phyloP scores from a whole-genome alignment of 1,140 invertebrate genomes.

The Pemphigus obesinymphae region DNA sequence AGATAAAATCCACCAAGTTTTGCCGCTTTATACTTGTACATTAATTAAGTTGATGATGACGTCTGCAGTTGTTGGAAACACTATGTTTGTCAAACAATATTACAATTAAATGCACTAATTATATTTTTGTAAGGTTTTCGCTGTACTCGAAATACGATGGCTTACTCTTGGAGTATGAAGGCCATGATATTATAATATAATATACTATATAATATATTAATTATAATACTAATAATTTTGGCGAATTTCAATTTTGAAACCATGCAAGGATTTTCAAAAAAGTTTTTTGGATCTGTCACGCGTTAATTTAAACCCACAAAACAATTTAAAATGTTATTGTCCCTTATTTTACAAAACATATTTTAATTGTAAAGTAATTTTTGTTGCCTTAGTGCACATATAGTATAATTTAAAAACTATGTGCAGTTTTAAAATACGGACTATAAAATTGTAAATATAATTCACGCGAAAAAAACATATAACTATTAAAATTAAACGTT shows the following conservation, averaged over 20 bases:
- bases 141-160: neutral
- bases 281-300: neutral
- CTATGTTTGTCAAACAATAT: conserved; percentile 24
- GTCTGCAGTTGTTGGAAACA: neutral
- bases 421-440: too few relatives aligned
- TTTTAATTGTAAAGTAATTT: neutral
- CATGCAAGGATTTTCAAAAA: neutral
- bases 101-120: conserved; percentile 5
- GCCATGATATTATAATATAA: neutral
- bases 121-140: neutral
- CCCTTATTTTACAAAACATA: too few relatives aligned
- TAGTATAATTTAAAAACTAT: neutral
- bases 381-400: neutral
- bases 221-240: neutral
- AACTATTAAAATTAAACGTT: too few relatives aligned
- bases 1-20: conserved; percentile 9
- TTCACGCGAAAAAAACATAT: too few relatives aligned
- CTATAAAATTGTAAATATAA: too few relatives aligned
- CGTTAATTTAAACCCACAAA: neutral
- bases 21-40: neutral
- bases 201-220: too few relatives aligned
- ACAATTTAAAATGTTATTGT: neutral
- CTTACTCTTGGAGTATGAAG: neutral
- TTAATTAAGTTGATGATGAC: conserved; percentile 23
- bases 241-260: neutral